These are phyloP conservation scores for Pollicipes pollicipes DNA, from an alignment of 1,140 invertebrate genomes.

Conservation along the genomic window DNA sequence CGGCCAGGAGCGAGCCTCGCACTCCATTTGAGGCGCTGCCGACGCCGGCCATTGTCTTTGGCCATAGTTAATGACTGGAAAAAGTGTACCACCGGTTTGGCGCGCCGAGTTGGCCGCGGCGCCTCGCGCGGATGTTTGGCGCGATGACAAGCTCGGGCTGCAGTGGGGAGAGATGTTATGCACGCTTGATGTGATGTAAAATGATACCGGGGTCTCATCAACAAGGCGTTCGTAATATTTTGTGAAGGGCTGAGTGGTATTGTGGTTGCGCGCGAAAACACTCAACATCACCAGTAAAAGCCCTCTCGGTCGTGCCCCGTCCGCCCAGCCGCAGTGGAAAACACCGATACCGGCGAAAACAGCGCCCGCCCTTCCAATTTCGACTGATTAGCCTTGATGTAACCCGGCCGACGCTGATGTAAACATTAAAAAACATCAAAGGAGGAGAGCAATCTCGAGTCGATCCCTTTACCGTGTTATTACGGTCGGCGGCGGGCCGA, in stretches of 20 bases:
- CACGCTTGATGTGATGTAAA: too few species aligned
- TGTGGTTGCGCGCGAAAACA: too few species aligned
- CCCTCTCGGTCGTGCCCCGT: too few species aligned
- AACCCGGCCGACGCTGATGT: background rate
- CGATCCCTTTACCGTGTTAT: background rate
- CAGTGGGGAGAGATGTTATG: too few species aligned
- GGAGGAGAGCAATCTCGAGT: background rate
- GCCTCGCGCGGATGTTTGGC: background rate
- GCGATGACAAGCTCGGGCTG: background rate
- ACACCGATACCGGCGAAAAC: background rate
- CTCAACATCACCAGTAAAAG: too few species aligned
- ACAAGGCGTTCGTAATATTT: too few species aligned
- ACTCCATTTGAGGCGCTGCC: background rate
- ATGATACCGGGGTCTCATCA: too few species aligned
- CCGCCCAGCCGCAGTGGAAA: too few species aligned
- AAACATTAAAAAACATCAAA: constrained; percentile 1
- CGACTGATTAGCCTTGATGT: background rate
- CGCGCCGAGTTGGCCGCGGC: background rate
- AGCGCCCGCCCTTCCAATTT: background rate
- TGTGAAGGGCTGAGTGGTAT: too few species aligned
- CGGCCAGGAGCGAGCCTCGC: background rate
- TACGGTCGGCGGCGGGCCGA: too few species aligned
- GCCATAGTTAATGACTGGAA: background rate
- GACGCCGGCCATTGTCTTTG: background rate
- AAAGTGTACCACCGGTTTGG: background rate